phyloP scores from a whole-genome alignment of 53 echinoderm and acorn worm species.

The Holothuria scabra region DNA sequence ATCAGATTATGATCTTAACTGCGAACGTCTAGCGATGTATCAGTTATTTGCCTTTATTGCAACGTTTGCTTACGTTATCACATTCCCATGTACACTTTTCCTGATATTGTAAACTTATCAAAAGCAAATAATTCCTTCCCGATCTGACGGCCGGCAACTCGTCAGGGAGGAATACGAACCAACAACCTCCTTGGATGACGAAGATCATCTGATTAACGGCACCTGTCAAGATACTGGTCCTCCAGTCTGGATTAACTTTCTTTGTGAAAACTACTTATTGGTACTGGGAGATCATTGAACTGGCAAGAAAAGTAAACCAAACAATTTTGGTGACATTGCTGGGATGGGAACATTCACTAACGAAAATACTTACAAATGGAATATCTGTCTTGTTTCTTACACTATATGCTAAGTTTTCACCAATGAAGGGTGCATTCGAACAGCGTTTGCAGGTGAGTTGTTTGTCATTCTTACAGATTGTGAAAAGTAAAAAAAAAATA shows the following conservation, averaged over 20 bases:
- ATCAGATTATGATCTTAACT: too few species aligned
- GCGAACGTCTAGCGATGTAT: too few species aligned
- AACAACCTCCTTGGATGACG: too few species aligned
- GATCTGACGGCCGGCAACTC: too few species aligned
- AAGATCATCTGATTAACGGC: neutral
- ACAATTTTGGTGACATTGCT: slow-evolving; percentile 5
- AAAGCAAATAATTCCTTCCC: too few species aligned
- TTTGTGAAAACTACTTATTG: slow-evolving; percentile 23
- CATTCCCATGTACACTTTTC: too few species aligned
- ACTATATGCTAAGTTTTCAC: neutral
- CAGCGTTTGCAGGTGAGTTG: slow-evolving; percentile 16
- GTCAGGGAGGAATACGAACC: too few species aligned
- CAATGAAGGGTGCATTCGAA: slow-evolving; percentile 1
- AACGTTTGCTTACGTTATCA: too few species aligned
- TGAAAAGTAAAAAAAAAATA: too few species aligned
- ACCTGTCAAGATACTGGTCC: neutral
- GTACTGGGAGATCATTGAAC: slow-evolving; percentile 8
- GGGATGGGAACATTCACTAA: neutral
- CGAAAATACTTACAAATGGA: neutral
- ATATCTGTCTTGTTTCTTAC: slow-evolving; percentile 16
- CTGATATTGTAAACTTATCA: too few species aligned
- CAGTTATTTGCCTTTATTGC: too few species aligned
- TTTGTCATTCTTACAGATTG: too few species aligned
- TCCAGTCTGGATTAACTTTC: slow-evolving; percentile 20
- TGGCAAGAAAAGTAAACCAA: neutral